These are phyloP conservation scores for Agelas oroides DNA, from an alignment of 37 sponge, comb jelly and placozoan genomes.

Conservation along the genomic window DNA sequence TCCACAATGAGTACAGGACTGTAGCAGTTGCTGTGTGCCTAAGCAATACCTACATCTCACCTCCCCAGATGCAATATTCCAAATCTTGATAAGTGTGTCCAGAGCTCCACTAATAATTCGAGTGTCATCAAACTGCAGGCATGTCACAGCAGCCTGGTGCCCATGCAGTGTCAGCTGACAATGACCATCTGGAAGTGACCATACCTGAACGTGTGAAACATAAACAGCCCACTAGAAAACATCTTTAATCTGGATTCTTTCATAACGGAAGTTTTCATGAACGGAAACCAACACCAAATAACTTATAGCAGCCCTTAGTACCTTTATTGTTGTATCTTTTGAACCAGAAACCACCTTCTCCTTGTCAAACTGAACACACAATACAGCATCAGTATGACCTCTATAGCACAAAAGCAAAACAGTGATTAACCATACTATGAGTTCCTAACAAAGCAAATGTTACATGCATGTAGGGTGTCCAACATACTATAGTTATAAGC, in stretches of 20 bases:
- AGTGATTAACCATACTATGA: background rate
- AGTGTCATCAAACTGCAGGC: slow-evolving; percentile 91
- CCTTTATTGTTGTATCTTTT: slow-evolving; percentile 90
- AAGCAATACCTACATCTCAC: slow-evolving; percentile 33
- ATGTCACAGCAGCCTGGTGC: slow-evolving; percentile 96
- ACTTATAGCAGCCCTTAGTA: slow-evolving; percentile 34
- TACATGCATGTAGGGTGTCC: too few relatives aligned
- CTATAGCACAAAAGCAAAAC: slow-evolving; percentile 14
- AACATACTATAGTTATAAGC: too few relatives aligned
- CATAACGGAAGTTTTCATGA: too few relatives aligned
- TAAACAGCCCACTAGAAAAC: too few relatives aligned
- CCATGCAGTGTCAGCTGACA: slow-evolving; percentile 92
- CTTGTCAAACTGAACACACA: slow-evolving; percentile 93
- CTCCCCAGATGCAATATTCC: slow-evolving; percentile 84
- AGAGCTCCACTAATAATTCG: slow-evolving; percentile 94
- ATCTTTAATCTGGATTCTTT: too few relatives aligned
- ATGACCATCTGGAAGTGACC: slow-evolving; percentile 74
- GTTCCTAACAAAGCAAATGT: too few relatives aligned
- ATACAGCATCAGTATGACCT: slow-evolving; percentile 94
- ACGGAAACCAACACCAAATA: too few relatives aligned
- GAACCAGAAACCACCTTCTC: slow-evolving; percentile 90
- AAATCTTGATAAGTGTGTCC: slow-evolving; percentile 93
- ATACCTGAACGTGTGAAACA: slow-evolving; percentile 70
- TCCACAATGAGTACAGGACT: too few relatives aligned
- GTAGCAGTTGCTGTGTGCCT: too few relatives aligned